Evolutionary conservation across 2,888 invertebrate genomes (phyloP), one percentile per base, ranked within the genome.

Genomic region (Syrphus vitripennis): DNA sequence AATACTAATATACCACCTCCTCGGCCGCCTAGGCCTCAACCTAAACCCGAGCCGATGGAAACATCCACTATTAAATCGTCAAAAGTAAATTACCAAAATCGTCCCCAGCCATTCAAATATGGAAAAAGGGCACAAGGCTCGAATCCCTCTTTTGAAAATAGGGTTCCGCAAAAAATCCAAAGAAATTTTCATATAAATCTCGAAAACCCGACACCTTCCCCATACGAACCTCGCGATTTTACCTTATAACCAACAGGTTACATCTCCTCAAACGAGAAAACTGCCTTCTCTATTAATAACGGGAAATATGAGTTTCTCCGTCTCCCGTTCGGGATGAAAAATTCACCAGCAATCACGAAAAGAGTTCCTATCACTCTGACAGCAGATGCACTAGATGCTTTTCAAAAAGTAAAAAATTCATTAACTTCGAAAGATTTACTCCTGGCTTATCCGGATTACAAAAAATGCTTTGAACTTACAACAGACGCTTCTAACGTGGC

Each of bases 21-120:
- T 50, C 50, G 50, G 14, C 26, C 71, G 26, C 71, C 79, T 16
- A 72, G 57, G 10, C 80, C n/a, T 1, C 50, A 80, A 26, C 80
- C 59, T 2, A 74, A 29, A 21, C 59, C 67, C 3, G 80, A 80
- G 16, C 61, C 74, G 5, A 80, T 74, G 69, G 74, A 61, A 4
- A 59, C 69, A 0, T 80, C 80, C 1, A 40, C 67, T 10, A 67
- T 67, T 16, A 74, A 40, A 10, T 37, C 79, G 4, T 57, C 29
- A 12, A 40, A 50, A 1, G n/a, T 74, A 3, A 61, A 80, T n/a
- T 67, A 80, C 16, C 59, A 74, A 16, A 80, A 80, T 31, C 42
- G 59, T 14, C 74, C 67, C 10, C 48, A 65, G 10, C 59, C 59
- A 4, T 67, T 74, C 10, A 74, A 19, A 50, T 71, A 63, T 21